Evolutionary conservation across 2,797 vertebrate species (phyloP), one percentile per base, ranked within the genome.

Genomic region (Sebastiscus tertius): DNA sequence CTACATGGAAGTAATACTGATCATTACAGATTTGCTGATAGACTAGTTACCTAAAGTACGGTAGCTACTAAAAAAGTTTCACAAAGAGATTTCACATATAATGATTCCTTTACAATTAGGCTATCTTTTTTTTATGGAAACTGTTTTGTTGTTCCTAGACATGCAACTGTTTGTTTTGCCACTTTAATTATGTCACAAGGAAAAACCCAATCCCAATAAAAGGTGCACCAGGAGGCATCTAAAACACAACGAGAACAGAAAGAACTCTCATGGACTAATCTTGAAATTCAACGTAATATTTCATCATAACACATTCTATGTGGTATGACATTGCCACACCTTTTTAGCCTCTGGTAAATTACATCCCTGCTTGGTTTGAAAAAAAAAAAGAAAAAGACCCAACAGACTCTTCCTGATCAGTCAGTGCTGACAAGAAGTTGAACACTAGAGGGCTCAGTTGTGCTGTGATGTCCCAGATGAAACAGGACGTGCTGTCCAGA

Each of bases 391-490:
- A 27, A 33, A 18, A 24, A n/a, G 7, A 31, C 14, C 6, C 7
- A 67, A 6, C 6, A 24, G 18, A 22, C 12, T 68, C 29, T 52
- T 67, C 22, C 54, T n/a, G 27, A 46, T 79, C 4, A 22, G 22
- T 72, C n/a, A 60, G 10, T 66, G 68, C 74, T 76, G 42, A 18
- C 36, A 10, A 10, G 4, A 61, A 2, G 13, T 33, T 29, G 20
- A 75, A 90, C 94, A 94, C 92, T 81, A 94, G 94, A 87, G 92
- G 93, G 91, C 92, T 75, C 88, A 66, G 76, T 85, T 80, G 86
- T 18, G 65, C 92, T 69, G 74, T 74, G 76, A 66, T 60, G 33
- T 49, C 56, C 64, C 49, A 24, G 16, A 31, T 77, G 49, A 72
- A 31, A 72, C 16, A 24, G n/a, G 42, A 36, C n/a, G 4, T 0